Evolutionary conservation across 2,888 invertebrate species (phyloP).

Genomic region (Lasioglossum lativentre): DNA sequence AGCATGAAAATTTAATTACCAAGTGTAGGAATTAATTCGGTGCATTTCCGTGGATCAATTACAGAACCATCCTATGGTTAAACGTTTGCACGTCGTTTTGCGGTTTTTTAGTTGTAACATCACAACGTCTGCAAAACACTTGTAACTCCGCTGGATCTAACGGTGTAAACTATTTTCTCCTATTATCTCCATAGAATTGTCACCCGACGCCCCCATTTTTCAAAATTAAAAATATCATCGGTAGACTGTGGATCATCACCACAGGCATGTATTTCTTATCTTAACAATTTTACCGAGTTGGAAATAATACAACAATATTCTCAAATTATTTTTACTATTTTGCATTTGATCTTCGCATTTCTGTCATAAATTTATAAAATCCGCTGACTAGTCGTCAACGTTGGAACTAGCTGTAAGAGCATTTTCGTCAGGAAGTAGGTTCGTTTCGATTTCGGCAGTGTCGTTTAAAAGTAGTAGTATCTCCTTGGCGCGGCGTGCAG

Average conservation of each 20-base stretch:
- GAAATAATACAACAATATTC: too few relatives aligned
- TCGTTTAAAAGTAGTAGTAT: slow-evolving; percentile 38
- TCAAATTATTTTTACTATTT: too few relatives aligned
- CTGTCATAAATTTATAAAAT: too few relatives aligned
- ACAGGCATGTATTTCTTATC: too few relatives aligned
- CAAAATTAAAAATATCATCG: too few relatives aligned
- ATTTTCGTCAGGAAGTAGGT: neutral
- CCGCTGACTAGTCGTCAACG: too few relatives aligned
- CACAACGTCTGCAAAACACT: neutral
- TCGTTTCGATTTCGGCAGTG: slow-evolving; percentile 16
- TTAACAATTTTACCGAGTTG: too few relatives aligned
- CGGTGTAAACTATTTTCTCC: too few relatives aligned
- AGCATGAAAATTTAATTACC: neutral
- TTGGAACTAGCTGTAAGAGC: neutral
- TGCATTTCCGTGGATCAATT: neutral
- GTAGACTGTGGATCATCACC: too few relatives aligned
- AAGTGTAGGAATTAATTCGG: neutral
- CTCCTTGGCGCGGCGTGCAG: neutral
- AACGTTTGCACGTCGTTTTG: neutral
- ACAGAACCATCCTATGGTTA: neutral
- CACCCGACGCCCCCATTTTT: too few relatives aligned
- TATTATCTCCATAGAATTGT: too few relatives aligned
- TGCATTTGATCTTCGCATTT: too few relatives aligned
- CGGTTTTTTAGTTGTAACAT: neutral
- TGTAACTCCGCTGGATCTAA: neutral